A percentile compares a stretch with the other conserved stretches of the same genome.
phyloP scores from a whole-genome alignment of 2,797 vertebrate species.

The Babyrousa celebensis region DNA sequence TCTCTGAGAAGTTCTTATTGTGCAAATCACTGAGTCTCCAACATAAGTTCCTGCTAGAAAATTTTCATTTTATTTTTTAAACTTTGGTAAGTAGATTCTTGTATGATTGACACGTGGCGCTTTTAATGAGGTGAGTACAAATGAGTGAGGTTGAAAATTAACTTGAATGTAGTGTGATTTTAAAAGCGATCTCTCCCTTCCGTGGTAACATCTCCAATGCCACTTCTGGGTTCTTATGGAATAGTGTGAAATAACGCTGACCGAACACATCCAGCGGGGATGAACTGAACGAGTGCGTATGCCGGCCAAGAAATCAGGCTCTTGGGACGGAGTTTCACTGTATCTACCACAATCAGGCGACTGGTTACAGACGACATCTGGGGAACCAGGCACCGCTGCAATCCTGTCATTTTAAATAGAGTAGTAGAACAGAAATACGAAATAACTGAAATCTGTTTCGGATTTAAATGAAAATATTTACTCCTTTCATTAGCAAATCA shows the following conservation, averaged over 20 bases:
- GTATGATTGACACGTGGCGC: constrained; percentile 12
- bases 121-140: neutral
- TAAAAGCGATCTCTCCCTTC: neutral
- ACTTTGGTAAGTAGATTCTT: constrained; percentile 3
- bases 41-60: neutral
- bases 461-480: constrained; percentile 75
- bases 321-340: accelerated
- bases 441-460: constrained; percentile 8
- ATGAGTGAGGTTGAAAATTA: neutral
- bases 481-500: constrained; percentile 70
- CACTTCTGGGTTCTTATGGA: neutral
- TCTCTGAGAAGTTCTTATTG: neutral
- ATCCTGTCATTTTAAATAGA: constrained; percentile 5
- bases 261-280: neutral
- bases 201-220: neutral
- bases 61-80: constrained; percentile 6
- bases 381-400: accelerated
- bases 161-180: neutral
- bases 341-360: neutral
- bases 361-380: neutral
- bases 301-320: neutral
- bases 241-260: neutral
- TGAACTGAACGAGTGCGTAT: accelerated
- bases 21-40: neutral
- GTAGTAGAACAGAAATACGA: neutral